Percentiles rank a stretch among this genome's conserved stretches.
Conservation (phyloP, 2,797 vertebrate genomes). For the Chaenodraco wilsoni region DNA sequence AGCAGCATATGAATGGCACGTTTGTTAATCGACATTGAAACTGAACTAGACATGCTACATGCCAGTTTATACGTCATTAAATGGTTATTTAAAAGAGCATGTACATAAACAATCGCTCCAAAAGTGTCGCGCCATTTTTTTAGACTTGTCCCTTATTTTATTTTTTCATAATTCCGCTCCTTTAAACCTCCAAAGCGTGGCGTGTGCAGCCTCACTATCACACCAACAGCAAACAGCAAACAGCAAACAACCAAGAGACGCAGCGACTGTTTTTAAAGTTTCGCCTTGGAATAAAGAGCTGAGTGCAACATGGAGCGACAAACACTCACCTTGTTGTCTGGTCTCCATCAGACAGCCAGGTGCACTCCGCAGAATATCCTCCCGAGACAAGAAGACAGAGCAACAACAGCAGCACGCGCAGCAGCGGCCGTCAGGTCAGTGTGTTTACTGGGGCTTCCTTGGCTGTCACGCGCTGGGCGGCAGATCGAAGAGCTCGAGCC, state of each 20-base stretch:
- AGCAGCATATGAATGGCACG: neutral
- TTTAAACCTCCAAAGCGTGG: neutral
- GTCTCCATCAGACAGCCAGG: conserved; percentile 77
- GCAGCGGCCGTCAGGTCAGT: conserved; percentile 25
- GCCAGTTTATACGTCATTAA: neutral
- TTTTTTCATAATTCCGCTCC: too few species aligned
- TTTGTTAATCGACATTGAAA: neutral
- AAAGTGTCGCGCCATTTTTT: accelerated
- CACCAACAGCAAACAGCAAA: conserved; percentile 12
- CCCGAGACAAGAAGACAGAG: neutral
- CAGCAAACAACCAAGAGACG: neutral
- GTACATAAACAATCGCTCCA: too few species aligned
- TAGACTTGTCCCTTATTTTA: neutral
- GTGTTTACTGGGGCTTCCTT: conserved; percentile 32
- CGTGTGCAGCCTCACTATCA: conserved; percentile 33
- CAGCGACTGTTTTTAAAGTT: neutral
- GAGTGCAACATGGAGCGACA: neutral
- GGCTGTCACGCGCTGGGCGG: conserved; percentile 65
- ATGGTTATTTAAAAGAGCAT: neutral
- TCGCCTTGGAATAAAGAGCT: neutral
- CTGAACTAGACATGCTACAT: neutral
- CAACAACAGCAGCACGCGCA: conserved; percentile 30
- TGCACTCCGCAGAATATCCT: conserved; percentile 29
- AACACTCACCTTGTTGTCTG: conserved; percentile 82
- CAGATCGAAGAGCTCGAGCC: conserved; percentile 60